A percentile compares a stretch with the other conserved stretches of the same genome.
These are phyloP conservation scores for Ciona savignyi DNA, from an alignment of 23 tunicate species.

Conservation along the genomic window DNA sequence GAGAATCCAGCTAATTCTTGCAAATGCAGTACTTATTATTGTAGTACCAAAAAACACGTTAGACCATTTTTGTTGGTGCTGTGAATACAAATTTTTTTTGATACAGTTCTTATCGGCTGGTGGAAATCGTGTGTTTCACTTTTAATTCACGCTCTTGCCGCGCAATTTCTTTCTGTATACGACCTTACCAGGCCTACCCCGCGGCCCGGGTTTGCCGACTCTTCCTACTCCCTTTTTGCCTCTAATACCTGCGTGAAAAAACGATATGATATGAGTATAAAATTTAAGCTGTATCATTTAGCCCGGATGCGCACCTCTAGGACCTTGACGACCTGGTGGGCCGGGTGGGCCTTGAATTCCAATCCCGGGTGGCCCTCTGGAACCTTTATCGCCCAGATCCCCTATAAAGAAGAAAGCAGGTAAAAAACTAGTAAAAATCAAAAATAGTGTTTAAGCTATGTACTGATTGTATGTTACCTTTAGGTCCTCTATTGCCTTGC, in stretches of 20 bases:
- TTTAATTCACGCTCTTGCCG: too few species aligned
- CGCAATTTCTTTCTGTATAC: too few species aligned
- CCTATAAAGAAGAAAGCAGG: constrained; percentile 14
- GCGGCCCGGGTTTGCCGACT: constrained; percentile 22
- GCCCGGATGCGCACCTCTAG: not conserved
- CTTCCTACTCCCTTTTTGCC: constrained; percentile 37
- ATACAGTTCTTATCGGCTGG: too few species aligned
- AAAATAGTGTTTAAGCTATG: not conserved
- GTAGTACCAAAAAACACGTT: too few species aligned
- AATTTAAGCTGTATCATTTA: not conserved
- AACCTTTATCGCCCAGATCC: constrained; percentile 47
- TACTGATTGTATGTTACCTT: too few species aligned
- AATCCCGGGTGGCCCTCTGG: constrained; percentile 41
- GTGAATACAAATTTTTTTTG: too few species aligned
- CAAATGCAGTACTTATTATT: too few species aligned
- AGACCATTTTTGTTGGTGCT: too few species aligned
- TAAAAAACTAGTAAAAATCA: too few species aligned
- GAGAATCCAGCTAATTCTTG: too few species aligned
- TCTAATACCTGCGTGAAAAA: constrained; percentile 11
- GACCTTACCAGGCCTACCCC: constrained; percentile 27
- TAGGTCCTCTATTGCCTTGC: constrained; percentile 17
- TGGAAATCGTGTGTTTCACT: too few species aligned
- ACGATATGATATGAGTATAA: not conserved
- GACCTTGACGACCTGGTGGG: constrained; percentile 52
- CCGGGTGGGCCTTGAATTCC: constrained; percentile 53